Percentiles rank a stretch among this genome's conserved stretches.
phyloP scores from a whole-genome alignment of 2,113 vertebrate genomes.

The Opisthocomus hoazin region DNA sequence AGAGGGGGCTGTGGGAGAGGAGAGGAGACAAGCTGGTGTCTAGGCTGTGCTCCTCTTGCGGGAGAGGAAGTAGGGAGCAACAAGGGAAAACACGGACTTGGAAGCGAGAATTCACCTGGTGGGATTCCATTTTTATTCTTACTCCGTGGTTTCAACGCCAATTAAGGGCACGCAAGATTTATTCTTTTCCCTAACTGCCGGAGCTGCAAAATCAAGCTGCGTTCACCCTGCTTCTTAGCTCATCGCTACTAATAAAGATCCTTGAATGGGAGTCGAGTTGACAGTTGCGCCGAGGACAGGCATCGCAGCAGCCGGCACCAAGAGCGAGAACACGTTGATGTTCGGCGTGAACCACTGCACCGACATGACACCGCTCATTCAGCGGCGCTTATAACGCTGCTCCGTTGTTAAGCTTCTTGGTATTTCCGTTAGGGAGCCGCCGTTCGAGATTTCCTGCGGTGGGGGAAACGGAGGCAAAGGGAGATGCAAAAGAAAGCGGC shows the following conservation, averaged over 20 bases:
- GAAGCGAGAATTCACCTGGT: not conserved
- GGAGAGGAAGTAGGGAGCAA: not conserved
- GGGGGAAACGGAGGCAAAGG: not conserved
- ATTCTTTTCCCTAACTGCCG: not conserved
- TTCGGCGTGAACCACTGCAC: not conserved
- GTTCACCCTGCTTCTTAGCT: constrained; percentile 42
- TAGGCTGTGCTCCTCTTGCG: too few species aligned
- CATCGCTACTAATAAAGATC: constrained; percentile 59
- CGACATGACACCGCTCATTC: not conserved
- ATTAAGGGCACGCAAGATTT: not conserved
- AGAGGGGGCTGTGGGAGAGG: not conserved
- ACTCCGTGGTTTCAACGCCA: not conserved
- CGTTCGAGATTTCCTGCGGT: not conserved
- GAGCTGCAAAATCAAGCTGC: constrained; percentile 57
- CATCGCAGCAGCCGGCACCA: not conserved
- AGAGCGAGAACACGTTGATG: not conserved
- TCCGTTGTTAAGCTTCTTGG: constrained; percentile 21
- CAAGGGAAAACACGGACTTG: not conserved
- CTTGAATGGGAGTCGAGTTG: constrained; percentile 19
- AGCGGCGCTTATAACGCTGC: constrained; percentile 20
- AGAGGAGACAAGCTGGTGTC: not conserved
- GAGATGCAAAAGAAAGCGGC: not conserved
- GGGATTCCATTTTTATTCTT: not conserved
- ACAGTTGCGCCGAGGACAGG: constrained; percentile 57
- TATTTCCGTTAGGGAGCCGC: constrained; percentile 3